Evolutionary conservation across 2,888 invertebrate species (phyloP).

Genomic region (Lapara coniferarum): DNA sequence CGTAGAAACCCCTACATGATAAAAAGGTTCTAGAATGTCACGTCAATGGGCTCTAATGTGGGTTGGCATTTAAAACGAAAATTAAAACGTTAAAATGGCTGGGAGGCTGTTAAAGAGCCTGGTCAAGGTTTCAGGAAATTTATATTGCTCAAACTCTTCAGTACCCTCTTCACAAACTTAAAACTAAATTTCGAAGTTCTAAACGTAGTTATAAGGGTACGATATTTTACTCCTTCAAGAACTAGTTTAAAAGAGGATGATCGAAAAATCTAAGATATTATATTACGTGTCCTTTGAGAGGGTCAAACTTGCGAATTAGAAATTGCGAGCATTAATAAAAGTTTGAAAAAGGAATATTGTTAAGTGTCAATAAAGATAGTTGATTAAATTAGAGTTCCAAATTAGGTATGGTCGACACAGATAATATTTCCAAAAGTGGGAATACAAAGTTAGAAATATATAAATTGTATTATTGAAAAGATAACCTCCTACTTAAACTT

Average conservation of each 20-base stretch:
- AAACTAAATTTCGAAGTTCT: neutral
- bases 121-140: constrained; percentile 19
- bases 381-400: no score
- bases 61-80: constrained; percentile 31
- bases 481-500: neutral
- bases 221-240: neutral
- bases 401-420: no score
- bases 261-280: neutral
- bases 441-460: neutral
- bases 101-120: neutral
- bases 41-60: constrained; percentile 43
- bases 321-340: neutral
- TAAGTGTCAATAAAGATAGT: no score
- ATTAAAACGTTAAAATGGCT: neutral
- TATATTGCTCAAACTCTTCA: neutral
- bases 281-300: neutral
- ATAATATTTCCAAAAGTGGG: neutral
- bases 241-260: neutral
- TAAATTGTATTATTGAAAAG: neutral
- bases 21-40: constrained; percentile 56
- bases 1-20: constrained; percentile 54
- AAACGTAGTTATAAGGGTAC: neutral
- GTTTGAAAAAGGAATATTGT: no score
- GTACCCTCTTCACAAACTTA: neutral
- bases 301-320: neutral